Evolutionary conservation across 2,888 invertebrate species (phyloP), one percentile per base, ranked within the genome.

Genomic region (Cheilosia impressa): DNA sequence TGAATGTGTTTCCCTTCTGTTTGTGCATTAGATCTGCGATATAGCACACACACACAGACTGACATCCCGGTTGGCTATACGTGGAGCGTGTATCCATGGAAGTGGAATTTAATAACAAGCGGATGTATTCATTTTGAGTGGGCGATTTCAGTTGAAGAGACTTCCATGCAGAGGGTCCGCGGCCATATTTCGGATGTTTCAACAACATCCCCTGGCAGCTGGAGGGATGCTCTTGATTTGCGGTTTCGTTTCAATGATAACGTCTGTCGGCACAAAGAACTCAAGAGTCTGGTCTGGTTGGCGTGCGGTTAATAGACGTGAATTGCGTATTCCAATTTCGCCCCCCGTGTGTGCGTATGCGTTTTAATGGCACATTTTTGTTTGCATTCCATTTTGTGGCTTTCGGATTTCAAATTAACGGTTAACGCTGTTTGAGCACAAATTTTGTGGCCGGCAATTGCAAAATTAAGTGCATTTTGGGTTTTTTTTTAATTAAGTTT

Each of bases 351-450:
- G 66, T 76, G 57, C 72, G 63, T 76, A 68, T 76, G 76, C 43
- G 57, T 72, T 85, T 85, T 24, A 72, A 76, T 85, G 71, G 81
- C 76, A 81, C 43, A 58, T 52, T 72, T 76, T 62, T 85, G 85
- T 77, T 85, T 77, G 57, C 47, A 65, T 76, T 52, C 24, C 31
- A 45, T 41, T 79, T 69, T 71, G 63, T 79, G 75, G 79, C 34
- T 71, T 38, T 71, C 66, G 41, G 58, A 66, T 31, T 80, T 76
- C 69, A 60, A 76, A 76, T 80, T 72, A 80, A 55, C 55, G 52
- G 71, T 62, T 68, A 50, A 55, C 7, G 60, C 15, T 75, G 69
- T 84, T 84, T 80, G 65, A n/a, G 57, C 58, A 62, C 58, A 80
- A 84, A 50, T 65, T 75, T 31, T 69, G 75, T 15, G 79, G 75